Evolutionary conservation across 2,888 invertebrate species (phyloP).

Genomic region (Octonoba sinensis): DNA sequence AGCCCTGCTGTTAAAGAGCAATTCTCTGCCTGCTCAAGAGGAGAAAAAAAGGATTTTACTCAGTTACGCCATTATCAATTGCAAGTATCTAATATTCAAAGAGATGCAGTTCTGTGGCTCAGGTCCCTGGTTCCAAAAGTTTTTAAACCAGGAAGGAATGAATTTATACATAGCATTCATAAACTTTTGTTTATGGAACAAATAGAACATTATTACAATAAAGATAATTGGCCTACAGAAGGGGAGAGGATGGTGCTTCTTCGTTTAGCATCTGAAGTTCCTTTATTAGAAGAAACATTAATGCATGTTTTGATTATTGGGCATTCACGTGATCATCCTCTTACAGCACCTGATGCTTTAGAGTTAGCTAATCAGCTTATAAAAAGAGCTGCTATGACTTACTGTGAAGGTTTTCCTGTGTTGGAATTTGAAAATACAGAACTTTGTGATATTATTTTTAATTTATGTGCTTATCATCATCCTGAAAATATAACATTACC

Average conservation of each 20-base stretch:
- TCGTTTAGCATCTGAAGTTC: slow-evolving; percentile 88
- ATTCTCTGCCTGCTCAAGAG: slow-evolving; percentile 69
- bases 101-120: slow-evolving; percentile 89
- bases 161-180: slow-evolving; percentile 78
- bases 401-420: slow-evolving; percentile 58
- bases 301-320: slow-evolving; percentile 87
- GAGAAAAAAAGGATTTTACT: slow-evolving; percentile 71
- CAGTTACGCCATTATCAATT: slow-evolving; percentile 72
- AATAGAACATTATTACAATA: slow-evolving; percentile 78
- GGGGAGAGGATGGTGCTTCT: slow-evolving; percentile 80
- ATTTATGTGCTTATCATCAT: slow-evolving; percentile 89
- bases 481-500: slow-evolving; percentile 93
- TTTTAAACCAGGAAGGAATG: slow-evolving; percentile 80
- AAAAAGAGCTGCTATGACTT: slow-evolving; percentile 84
- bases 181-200: slow-evolving; percentile 72
- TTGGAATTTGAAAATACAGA: slow-evolving; percentile 74
- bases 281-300: slow-evolving; percentile 86
- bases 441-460: slow-evolving; percentile 89
- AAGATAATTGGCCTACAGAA: slow-evolving; percentile 87
- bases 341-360: slow-evolving; percentile 85
- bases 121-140: slow-evolving; percentile 83
- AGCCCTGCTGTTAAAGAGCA: slow-evolving; percentile 82
- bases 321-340: slow-evolving; percentile 78
- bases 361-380: slow-evolving; percentile 89
- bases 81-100: slow-evolving; percentile 78